Evolutionary conservation across 2,888 invertebrate species (phyloP).

Genomic region (Lepidocyrtinus sp.): DNA sequence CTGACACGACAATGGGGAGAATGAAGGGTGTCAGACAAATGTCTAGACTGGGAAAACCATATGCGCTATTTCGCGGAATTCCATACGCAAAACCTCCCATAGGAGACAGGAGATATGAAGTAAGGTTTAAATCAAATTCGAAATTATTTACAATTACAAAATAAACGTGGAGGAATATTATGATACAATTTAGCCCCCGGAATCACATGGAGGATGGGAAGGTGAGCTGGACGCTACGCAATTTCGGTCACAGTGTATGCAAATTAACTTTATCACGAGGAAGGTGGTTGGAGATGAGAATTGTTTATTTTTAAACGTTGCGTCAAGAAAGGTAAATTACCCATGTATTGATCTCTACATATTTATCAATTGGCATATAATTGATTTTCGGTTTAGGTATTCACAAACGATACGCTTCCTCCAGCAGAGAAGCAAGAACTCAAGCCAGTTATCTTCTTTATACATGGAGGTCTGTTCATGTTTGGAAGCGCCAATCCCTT

Average conservation of each 20-base stretch:
- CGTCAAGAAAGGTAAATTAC: slow-evolving; percentile 17
- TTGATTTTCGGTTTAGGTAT: too few species aligned
- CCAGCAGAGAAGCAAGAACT: background rate
- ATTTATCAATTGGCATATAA: too few species aligned
- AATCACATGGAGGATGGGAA: slow-evolving; percentile 31
- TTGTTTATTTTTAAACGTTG: slow-evolving; percentile 36
- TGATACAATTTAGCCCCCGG: background rate
- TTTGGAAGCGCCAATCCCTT: slow-evolving; percentile 14
- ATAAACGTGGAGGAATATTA: background rate
- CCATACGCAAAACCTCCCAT: slow-evolving; percentile 14
- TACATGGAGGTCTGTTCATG: slow-evolving; percentile 37
- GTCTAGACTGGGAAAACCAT: background rate
- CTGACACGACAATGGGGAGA: background rate
- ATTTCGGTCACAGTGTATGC: slow-evolving; percentile 27
- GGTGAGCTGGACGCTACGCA: slow-evolving; percentile 32
- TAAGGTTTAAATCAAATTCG: background rate
- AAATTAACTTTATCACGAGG: slow-evolving; percentile 14
- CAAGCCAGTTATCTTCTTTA: slow-evolving; percentile 26
- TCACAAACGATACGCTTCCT: background rate
- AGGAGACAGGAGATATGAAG: background rate
- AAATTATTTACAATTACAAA: background rate
- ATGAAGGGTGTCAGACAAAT: background rate
- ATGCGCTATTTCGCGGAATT: slow-evolving; percentile 21
- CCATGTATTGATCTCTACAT: too few species aligned
- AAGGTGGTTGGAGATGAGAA: slow-evolving; percentile 19